Percentiles rank a stretch among this genome's conserved stretches.
Evolutionary conservation across 35 echinoderm and acorn worm species (phyloP).

Genomic region (Ophioderma brevispina): DNA sequence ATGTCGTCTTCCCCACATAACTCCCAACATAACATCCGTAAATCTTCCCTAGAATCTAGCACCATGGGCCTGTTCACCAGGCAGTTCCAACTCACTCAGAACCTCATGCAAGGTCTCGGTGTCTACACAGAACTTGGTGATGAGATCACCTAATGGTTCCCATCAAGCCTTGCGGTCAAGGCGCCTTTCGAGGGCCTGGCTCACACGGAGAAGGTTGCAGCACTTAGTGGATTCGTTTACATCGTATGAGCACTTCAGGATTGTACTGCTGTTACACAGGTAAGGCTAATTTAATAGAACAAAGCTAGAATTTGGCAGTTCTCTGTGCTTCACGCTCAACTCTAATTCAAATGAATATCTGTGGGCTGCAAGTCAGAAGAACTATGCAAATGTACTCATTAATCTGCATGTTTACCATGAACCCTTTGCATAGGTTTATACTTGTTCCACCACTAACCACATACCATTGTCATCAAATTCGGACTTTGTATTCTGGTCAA

Average conservation of each 20-base stretch:
- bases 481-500: too few relatives aligned
- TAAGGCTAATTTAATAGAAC: too few relatives aligned
- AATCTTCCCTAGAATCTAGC: constrained; percentile 49
- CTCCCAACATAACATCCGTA: constrained; percentile 23
- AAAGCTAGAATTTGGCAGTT: too few relatives aligned
- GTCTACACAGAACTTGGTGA: constrained; percentile 77
- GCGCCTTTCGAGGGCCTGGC: constrained; percentile 18
- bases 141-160: constrained; percentile 76
- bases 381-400: too few relatives aligned
- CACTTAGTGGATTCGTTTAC: constrained; percentile 61
- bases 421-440: too few relatives aligned
- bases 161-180: constrained; percentile 59
- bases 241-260: constrained; percentile 79
- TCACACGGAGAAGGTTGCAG: constrained; percentile 79
- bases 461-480: too few relatives aligned
- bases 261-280: constrained; percentile 81
- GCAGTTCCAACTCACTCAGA: constrained; percentile 45
- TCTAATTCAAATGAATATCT: too few relatives aligned
- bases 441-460: too few relatives aligned
- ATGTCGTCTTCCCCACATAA: constrained; percentile 72
- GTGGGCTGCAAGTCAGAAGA: too few relatives aligned
- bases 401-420: too few relatives aligned
- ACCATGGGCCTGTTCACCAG: constrained; percentile 45
- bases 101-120: constrained; percentile 40
- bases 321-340: too few relatives aligned